phyloP scores from a whole-genome alignment of 2,797 vertebrate species.

The Megaceryle alcyon region DNA sequence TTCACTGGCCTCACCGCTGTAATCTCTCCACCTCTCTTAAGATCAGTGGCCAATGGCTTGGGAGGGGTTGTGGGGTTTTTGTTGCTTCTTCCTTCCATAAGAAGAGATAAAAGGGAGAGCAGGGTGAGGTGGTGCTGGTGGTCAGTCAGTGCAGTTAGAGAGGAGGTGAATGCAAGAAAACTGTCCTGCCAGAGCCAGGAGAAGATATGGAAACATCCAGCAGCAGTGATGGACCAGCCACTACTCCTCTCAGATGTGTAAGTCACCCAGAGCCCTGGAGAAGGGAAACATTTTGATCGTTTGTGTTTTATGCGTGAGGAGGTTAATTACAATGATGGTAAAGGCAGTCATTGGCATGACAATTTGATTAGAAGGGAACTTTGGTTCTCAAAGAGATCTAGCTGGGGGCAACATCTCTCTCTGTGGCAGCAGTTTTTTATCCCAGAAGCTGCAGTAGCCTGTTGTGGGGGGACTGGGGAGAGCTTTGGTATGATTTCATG shows the following conservation, averaged over 20 bases:
- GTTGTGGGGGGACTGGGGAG: background rate
- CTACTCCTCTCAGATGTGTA: accelerated
- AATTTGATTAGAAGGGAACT: conserved; percentile 20
- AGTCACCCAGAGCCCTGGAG: background rate
- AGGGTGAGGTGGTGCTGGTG: background rate
- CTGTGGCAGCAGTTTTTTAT: background rate
- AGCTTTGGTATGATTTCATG: conserved; percentile 25
- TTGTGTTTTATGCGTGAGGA: background rate
- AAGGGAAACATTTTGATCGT: background rate
- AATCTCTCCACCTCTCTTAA: background rate
- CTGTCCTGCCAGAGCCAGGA: background rate
- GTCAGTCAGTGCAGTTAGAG: accelerated
- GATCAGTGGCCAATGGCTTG: background rate
- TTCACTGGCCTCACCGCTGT: background rate
- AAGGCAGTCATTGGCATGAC: background rate
- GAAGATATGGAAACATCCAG: background rate
- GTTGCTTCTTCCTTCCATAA: background rate
- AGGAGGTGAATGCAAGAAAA: background rate
- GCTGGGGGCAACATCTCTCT: background rate
- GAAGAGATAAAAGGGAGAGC: background rate
- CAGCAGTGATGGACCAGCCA: background rate
- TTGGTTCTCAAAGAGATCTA: background rate
- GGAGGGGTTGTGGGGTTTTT: background rate
- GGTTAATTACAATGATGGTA: conserved; percentile 6
- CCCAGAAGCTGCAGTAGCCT: background rate